These are phyloP conservation scores for Sogatella furcifera DNA, from an alignment of 1,140 invertebrate species.

Conservation along the genomic window DNA sequence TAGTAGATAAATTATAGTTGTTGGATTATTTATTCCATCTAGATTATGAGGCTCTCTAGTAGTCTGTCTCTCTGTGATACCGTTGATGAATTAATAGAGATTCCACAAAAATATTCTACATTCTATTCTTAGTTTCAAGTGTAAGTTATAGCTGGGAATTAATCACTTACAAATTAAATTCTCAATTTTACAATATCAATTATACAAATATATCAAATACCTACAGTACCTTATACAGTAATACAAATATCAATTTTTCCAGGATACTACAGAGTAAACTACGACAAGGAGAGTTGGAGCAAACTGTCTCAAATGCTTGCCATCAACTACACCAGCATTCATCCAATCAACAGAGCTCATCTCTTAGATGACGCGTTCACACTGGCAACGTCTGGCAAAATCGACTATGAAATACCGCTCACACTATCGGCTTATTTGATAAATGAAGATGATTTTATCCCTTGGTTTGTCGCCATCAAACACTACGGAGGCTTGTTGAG, in stretches of 20 bases:
- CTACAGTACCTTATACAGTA: no score
- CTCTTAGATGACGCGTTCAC: slow-evolving; percentile 44
- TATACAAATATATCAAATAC: no score
- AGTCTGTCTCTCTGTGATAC: no score
- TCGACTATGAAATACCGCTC: slow-evolving; percentile 48
- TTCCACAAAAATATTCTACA: no score
- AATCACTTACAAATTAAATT: no score
- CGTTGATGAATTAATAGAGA: no score
- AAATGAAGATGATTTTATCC: slow-evolving; percentile 43
- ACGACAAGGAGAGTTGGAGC: slow-evolving; percentile 48
- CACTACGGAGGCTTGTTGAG: not conserved
- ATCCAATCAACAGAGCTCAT: slow-evolving; percentile 49
- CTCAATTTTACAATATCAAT: no score
- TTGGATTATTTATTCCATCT: no score
- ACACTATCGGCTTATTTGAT: slow-evolving; percentile 48
- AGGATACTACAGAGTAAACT: slow-evolving; percentile 53
- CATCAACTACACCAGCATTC: slow-evolving; percentile 31
- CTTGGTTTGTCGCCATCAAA: slow-evolving; percentile 40
- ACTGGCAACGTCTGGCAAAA: slow-evolving; percentile 38
- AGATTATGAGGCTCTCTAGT: no score
- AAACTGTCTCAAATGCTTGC: slow-evolving; percentile 38
- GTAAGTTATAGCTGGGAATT: no score
- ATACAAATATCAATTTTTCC: slow-evolving; percentile 7
- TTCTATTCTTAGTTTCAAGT: no score
- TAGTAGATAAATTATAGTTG: no score